A percentile compares a stretch with the other conserved stretches of the same genome.
Conservation (phyloP, 2,888 invertebrate genomes). For the Caenorhabditis angaria region DNA sequence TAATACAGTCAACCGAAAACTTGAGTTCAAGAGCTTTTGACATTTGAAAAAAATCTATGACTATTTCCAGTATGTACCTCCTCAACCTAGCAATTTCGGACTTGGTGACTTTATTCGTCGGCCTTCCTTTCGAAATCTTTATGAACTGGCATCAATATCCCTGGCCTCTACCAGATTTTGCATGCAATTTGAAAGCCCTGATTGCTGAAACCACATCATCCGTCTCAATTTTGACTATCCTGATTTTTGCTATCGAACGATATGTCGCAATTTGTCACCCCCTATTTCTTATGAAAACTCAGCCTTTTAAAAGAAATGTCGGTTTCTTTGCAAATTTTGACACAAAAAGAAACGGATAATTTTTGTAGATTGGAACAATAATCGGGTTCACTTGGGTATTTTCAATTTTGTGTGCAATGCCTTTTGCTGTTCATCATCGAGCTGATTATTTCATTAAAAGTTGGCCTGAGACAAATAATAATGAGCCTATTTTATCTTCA, state of each 20-base stretch:
- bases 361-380: conserved; percentile 21
- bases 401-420: conserved; percentile 54
- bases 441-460: conserved; percentile 56
- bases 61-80: conserved; percentile 51
- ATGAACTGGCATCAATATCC: conserved; percentile 63
- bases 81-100: conserved; percentile 59
- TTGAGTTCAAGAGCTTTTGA: not conserved
- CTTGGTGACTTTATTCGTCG: conserved; percentile 56
- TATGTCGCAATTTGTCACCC: conserved; percentile 63
- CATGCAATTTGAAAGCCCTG: conserved; percentile 59
- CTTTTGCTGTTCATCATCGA: conserved; percentile 55
- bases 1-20: too few species aligned
- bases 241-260: conserved; percentile 59
- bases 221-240: conserved; percentile 58
- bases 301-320: conserved; percentile 46
- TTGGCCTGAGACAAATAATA: conserved; percentile 54
- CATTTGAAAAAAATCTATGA: not conserved
- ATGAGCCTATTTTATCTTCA: conserved; percentile 45
- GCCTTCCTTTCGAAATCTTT: conserved; percentile 57
- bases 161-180: conserved; percentile 61
- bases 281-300: conserved; percentile 46
- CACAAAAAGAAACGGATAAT: not conserved
- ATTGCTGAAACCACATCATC: conserved; percentile 61
- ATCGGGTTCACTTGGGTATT: conserved; percentile 50
- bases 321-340: too few species aligned